Conservation (phyloP, 2,888 invertebrate genomes). For the Mythimna lalbum region DNA sequence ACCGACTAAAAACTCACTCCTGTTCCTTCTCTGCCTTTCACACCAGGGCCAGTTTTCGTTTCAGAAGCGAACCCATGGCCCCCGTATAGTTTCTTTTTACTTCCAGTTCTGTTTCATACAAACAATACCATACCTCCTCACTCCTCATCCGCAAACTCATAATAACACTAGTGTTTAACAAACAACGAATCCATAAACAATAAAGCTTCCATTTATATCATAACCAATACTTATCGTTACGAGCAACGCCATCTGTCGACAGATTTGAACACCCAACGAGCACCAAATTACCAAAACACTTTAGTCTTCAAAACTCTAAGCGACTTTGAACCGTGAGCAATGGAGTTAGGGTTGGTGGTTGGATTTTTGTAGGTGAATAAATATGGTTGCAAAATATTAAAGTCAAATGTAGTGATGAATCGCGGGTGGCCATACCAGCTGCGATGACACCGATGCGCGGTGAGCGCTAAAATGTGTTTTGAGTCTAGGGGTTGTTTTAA, state of each 20-base stretch:
- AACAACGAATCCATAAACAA: conserved; percentile 79
- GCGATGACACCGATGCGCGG: conserved; percentile 72
- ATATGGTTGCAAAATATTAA: conserved; percentile 67
- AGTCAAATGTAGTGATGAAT: conserved; percentile 79
- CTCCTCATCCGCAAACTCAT: conserved; percentile 36
- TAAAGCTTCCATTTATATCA: conserved; percentile 72
- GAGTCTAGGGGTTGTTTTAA: not conserved
- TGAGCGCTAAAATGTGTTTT: conserved; percentile 53
- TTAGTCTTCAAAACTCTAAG: not conserved
- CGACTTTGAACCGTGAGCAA: conserved; percentile 57
- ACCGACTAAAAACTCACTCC: too few relatives aligned
- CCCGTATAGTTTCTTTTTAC: not conserved
- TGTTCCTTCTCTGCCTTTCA: too few relatives aligned
- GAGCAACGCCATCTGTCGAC: conserved; percentile 85
- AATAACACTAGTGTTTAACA: conserved; percentile 70
- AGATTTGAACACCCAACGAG: conserved; percentile 64
- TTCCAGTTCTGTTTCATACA: not conserved
- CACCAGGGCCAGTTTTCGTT: too few relatives aligned
- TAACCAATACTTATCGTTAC: conserved; percentile 76
- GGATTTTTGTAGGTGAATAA: conserved; percentile 12
- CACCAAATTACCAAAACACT: conserved; percentile 41
- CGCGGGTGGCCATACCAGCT: conserved; percentile 87
- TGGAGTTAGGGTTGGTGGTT: conserved; percentile 34
- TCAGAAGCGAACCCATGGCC: too few relatives aligned
- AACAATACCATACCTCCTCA: conserved; percentile 21